These are phyloP conservation scores for Nerophis ophidion DNA, from an alignment of 2,113 vertebrate genomes.

Conservation along the genomic window DNA sequence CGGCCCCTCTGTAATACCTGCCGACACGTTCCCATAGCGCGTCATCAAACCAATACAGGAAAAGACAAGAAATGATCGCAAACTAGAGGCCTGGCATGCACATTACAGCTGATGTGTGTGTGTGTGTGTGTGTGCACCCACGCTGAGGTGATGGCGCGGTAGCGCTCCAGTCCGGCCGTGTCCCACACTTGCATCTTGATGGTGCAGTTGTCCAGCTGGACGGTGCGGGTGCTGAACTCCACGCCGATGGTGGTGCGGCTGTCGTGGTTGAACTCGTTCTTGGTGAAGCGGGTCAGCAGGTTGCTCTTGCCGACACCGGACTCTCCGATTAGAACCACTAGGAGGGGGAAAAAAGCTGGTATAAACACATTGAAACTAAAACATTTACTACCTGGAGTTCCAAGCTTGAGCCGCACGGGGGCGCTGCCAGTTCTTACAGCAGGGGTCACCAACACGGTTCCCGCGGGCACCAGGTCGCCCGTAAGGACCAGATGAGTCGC, in stretches of 20 bases:
- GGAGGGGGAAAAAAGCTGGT: not conserved
- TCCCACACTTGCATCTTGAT: conserved; percentile 97
- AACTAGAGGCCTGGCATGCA: no score
- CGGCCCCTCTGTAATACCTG: conserved; percentile 94
- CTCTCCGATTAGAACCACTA: conserved; percentile 89
- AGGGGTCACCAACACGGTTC: no score
- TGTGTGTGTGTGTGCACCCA: conserved; percentile 64
- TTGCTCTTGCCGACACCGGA: conserved; percentile 77
- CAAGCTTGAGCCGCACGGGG: not conserved
- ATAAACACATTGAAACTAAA: not conserved
- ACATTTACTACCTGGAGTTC: not conserved
- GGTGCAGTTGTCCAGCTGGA: conserved; percentile 74
- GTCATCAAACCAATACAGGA: no score
- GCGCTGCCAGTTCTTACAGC: no score
- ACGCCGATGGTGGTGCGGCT: conserved; percentile 95
- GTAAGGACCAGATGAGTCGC: no score
- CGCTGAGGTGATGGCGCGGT: conserved; percentile 95
- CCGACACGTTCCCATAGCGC: no score
- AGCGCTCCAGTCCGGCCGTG: conserved; percentile 91
- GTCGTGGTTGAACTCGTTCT: conserved; percentile 93
- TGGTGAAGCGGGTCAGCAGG: conserved; percentile 82
- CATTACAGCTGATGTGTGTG: not conserved
- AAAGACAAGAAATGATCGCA: no score
- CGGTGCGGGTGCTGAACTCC: conserved; percentile 90
- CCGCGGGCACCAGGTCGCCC: no score